Evolutionary conservation across 1,140 invertebrate species (phyloP), one percentile per base, ranked within the genome.

Genomic region (Heterodera schachtii): DNA sequence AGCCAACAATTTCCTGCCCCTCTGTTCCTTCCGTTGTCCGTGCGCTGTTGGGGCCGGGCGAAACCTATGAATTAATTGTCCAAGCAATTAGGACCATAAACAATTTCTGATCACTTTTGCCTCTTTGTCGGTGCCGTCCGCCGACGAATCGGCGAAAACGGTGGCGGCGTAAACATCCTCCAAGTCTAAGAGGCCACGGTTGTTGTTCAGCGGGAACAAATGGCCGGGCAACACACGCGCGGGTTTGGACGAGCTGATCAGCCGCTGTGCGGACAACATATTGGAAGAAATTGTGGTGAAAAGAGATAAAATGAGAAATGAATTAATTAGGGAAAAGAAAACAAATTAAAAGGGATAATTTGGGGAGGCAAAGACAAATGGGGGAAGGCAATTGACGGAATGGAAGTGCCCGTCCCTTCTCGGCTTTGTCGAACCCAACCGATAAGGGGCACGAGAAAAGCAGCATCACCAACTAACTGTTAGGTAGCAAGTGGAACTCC

Each of bases 101-200:
- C 31, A 31, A 31, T 31, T n/a, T 67, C 60, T 16, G 64, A 57
- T 11, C 46, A 67, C 60, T 44, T 57, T 66, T n/a, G 21, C 60
- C 70, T 78, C 41, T 3, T 69, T 16, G 21, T 71, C 79, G 44
- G 74, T 41, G n/a, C 64, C 64, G 8, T 60, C 60, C 31, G 52
- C 81, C 19, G 83, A 69, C 41, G 78, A 70, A 16, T 31, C 31
- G 31, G 80, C 75, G 19, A 84, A 77, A 41, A 84, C 84, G 7
- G 84, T 82, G 11, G 84, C 86, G 19, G 83, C 81, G 31, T 66
- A 78, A 31, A 84, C 71, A 69, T 73, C 79, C 81, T 85, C 84
- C 21, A 84, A 66, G 66, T 86, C 49, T 2, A 86, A 41, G 70
- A 84, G 69, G n/a, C 83, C 84, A 43, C 77, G 21, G 49, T 84